Evolutionary conservation across 2,113 vertebrate genomes (phyloP), one percentile per base, ranked within the genome.

Genomic region (Falcunculus frontatus): DNA sequence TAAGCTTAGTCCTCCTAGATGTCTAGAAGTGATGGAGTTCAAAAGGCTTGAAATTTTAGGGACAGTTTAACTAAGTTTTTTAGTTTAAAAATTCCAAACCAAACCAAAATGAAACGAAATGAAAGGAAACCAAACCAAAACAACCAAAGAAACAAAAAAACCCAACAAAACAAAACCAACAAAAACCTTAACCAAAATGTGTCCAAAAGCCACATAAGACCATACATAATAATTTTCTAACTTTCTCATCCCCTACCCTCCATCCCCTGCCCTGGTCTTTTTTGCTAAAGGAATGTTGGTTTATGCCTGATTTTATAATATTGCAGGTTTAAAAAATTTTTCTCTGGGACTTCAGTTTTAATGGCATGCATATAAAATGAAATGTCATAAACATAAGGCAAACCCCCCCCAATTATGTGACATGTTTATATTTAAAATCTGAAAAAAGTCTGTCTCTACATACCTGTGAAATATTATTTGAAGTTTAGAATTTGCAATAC

Each of bases 391-490:
- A 97, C 87, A 7, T 59, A 41, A 92, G 13, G 29, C 29, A 82
- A 60, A 39, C 4, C 11, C 4, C n/a, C 7, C 10, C 22, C 33
- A 52, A 6, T 22, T 41, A 7, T 60, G 72, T 96, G 69, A 94
- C 87, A 93, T 89, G 78, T 97, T 97, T 53, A 35, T 96, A 72
- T 97, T 97, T 98, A 97, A 95, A 98, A 96, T 97, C 98, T 97
- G 97, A 97, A 94, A 97, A 95, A 95, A 86, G 92, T 93, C 96
- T 95, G 49, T 80, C 29, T 96, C 87, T 85, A 11, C 27, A 19
- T 82, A 52, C 49, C 47, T 94, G 4, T 69, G 96, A 98, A 97
- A 93, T 95, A 63, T 64, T 84, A 73, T 87, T 94, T 79, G 80
- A 95, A 93, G 77, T 94, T 94, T 77, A 73, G 59, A 89, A 93